These are phyloP conservation scores for Oryctes rhinoceros DNA, from an alignment of 1,140 invertebrate species.

Conservation along the genomic window DNA sequence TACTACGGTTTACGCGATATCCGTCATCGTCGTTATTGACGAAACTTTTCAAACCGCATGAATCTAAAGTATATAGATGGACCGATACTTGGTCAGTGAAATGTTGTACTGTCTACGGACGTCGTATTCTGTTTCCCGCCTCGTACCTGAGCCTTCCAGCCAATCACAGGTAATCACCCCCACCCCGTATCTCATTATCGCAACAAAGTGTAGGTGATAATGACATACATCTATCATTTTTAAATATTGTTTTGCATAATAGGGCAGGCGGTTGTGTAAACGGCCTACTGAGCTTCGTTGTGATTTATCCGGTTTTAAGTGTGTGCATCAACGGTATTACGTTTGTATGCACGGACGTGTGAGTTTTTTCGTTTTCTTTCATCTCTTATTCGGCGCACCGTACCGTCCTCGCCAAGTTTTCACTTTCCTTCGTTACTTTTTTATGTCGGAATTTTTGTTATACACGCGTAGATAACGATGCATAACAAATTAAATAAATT, in stretches of 20 bases:
- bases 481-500: too few species aligned
- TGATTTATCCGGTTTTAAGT: conserved; percentile 35
- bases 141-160: conserved; percentile 48
- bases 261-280: conserved; percentile 18
- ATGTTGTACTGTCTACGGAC: conserved; percentile 44
- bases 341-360: neutral
- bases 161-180: conserved; percentile 45
- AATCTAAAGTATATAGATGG: conserved; percentile 45
- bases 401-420: neutral
- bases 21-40: conserved; percentile 16
- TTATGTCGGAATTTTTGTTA: too few species aligned
- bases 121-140: conserved; percentile 45
- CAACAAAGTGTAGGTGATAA: conserved; percentile 46
- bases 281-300: conserved; percentile 25
- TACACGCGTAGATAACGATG: too few species aligned
- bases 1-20: neutral
- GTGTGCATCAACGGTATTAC: conserved; percentile 2
- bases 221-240: conserved; percentile 41
- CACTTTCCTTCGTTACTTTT: conserved; percentile 10
- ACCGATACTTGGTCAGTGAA: conserved; percentile 50
- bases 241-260: conserved; percentile 37
- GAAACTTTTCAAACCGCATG: conserved; percentile 39
- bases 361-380: conserved; percentile 9
- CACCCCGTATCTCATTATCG: conserved; percentile 39
- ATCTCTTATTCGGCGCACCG: neutral